Evolutionary conservation across 64 coral and sea anemone genomes (phyloP).

Genomic region (Pocillopora verrucosa): DNA sequence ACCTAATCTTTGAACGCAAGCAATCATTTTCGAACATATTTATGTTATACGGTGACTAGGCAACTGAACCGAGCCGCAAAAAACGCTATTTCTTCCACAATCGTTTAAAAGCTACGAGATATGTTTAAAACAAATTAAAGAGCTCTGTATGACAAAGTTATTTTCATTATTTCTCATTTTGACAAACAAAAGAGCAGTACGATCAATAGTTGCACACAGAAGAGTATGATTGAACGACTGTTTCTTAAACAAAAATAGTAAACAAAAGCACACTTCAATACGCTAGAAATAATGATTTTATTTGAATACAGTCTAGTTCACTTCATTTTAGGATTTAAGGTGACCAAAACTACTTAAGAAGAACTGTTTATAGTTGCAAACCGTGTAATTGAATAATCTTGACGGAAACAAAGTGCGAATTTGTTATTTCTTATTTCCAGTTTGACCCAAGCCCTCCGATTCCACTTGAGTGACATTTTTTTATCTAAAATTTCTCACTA

Average conservation of each 20-base stretch:
- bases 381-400: too few species aligned
- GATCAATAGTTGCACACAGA: not conserved
- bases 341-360: not conserved
- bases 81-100: not conserved
- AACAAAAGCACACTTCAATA: not conserved
- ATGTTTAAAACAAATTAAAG: too few species aligned
- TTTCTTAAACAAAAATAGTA: not conserved
- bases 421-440: too few species aligned
- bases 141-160: not conserved
- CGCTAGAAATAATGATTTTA: not conserved
- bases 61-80: constrained; percentile 17
- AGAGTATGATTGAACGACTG: not conserved
- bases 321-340: not conserved
- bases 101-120: not conserved
- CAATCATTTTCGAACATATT: constrained; percentile 24
- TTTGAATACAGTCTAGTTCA: not conserved
- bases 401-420: too few species aligned
- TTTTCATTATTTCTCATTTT: not conserved
- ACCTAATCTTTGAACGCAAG: not conserved
- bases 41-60: constrained; percentile 33
- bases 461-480: too few species aligned
- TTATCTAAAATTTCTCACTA: too few species aligned
- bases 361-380: not conserved
- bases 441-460: too few species aligned
- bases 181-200: not conserved